Percentiles rank a stretch among this genome's conserved stretches.
These are phyloP conservation scores for Papilio xuthus DNA, from an alignment of 1,140 invertebrate genomes.

Conservation along the genomic window DNA sequence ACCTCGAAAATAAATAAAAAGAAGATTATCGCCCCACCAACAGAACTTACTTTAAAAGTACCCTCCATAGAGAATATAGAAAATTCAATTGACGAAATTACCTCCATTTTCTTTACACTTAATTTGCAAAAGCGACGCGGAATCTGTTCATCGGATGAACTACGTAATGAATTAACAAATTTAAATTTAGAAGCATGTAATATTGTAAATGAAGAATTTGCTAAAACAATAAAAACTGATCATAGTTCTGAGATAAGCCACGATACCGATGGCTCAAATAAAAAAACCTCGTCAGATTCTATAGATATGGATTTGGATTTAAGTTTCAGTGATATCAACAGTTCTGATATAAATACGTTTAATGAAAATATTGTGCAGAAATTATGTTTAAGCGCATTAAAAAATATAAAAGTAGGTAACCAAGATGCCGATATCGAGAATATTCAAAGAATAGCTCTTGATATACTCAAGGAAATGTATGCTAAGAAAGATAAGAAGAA, in stretches of 20 bases:
- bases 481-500: slow-evolving; percentile 76
- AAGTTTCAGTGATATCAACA: slow-evolving; percentile 81
- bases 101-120: slow-evolving; percentile 58
- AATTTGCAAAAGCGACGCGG: slow-evolving; percentile 82
- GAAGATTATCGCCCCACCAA: slow-evolving; percentile 74
- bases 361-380: slow-evolving; percentile 82
- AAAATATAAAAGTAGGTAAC: slow-evolving; percentile 81
- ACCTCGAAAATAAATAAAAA: slow-evolving; percentile 65
- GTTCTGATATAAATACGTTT: slow-evolving; percentile 80
- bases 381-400: slow-evolving; percentile 78
- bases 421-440: slow-evolving; percentile 81
- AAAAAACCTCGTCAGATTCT: slow-evolving; percentile 79
- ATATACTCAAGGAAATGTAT: slow-evolving; percentile 81
- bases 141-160: slow-evolving; percentile 81
- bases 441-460: slow-evolving; percentile 80
- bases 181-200: slow-evolving; percentile 62
- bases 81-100: slow-evolving; percentile 76
- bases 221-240: slow-evolving; percentile 66
- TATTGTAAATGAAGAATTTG: slow-evolving; percentile 62
- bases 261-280: slow-evolving; percentile 75
- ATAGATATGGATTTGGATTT: slow-evolving; percentile 80
- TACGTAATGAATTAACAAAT: slow-evolving; percentile 72
- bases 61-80: slow-evolving; percentile 70
- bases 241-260: slow-evolving; percentile 75
- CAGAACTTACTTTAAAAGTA: slow-evolving; percentile 73